These are phyloP conservation scores for Lepidocyrtoides sp. DNA, from an alignment of 2,888 invertebrate species.

Conservation along the genomic window DNA sequence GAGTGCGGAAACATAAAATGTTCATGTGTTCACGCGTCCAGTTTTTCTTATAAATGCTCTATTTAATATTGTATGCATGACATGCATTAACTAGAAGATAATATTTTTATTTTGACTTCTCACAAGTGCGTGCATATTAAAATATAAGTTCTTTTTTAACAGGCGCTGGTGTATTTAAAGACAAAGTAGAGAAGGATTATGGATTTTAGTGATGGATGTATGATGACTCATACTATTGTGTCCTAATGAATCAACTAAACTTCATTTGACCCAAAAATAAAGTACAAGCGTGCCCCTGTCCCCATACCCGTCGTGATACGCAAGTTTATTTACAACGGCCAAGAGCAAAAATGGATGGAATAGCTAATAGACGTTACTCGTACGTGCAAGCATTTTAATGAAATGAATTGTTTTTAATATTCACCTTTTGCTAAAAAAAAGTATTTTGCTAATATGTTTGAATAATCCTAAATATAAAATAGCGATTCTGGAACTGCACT, in stretches of 20 bases:
- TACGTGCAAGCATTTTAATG: constrained; percentile 38
- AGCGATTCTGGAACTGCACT: constrained; percentile 71
- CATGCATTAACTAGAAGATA: too few relatives aligned
- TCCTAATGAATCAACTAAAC: constrained; percentile 22
- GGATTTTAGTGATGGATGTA: neutral
- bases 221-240: neutral
- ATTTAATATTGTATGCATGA: too few relatives aligned
- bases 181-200: neutral
- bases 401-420: neutral
- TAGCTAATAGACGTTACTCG: constrained; percentile 78
- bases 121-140: too few relatives aligned
- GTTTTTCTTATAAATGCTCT: too few relatives aligned
- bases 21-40: too few relatives aligned
- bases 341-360: constrained; percentile 71
- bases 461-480: too few relatives aligned
- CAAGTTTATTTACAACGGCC: constrained; percentile 13
- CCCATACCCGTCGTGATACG: neutral
- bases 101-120: too few relatives aligned
- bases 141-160: too few relatives aligned
- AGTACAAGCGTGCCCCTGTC: constrained; percentile 13
- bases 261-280: constrained; percentile 29
- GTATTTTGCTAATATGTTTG: too few relatives aligned
- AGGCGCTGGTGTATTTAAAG: too few relatives aligned
- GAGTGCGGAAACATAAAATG: too few relatives aligned
- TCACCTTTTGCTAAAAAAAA: too few relatives aligned